Base-by-base conservation (phyloP, 2,797 vertebrate genomes). In the Scyliorhinus canicula region DNA sequence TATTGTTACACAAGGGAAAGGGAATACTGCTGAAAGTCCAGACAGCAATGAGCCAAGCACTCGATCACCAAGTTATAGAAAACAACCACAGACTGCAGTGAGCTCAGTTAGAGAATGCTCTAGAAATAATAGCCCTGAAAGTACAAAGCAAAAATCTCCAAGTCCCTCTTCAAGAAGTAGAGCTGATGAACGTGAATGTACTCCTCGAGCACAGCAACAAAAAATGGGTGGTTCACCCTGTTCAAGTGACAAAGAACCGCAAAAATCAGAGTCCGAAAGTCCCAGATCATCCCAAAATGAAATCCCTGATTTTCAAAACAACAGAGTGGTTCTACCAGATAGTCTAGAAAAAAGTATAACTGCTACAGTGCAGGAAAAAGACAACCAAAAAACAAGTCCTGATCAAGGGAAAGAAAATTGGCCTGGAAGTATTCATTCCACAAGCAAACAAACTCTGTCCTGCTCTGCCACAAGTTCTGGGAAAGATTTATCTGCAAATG, bases 91-190 rank as follows among this genome's bases (percentile, higher is more conserved):
- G 12, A 21, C 93, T 55, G 28, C 47, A 71, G 93, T 71, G 28
- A 52, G 47, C 67, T 94, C 93, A 52, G 93, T 93, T 71, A 57
- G 47, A 94, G 67, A 52, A 74, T 71, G 47, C 74, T 94, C 67
- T 47, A 65, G 93, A 69, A 94, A 74, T 74, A 94, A 52, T 65
- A 94, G 93, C 67, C 93, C 93, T 94, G 93, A 74, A 94, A 74
- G 93, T 94, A 94, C 93, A 74, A 94, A 94, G 44, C 93, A 74
- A 94, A 74, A 94, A 50, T 94, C 67, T 52, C 93, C 93, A 74
- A 94, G 93, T 94, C 44, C 67, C 28, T 94, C 93, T 16, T 71
- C 93, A 69, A 94, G 47, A 71, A 74, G 93, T 55, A 52, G 93
- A 74, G 47, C 47, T 74, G 67, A 94, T 94, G 93, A 94, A 28